Evolutionary conservation across 2,797 vertebrate species (phyloP).

Genomic region (Oreortyx pictus): DNA sequence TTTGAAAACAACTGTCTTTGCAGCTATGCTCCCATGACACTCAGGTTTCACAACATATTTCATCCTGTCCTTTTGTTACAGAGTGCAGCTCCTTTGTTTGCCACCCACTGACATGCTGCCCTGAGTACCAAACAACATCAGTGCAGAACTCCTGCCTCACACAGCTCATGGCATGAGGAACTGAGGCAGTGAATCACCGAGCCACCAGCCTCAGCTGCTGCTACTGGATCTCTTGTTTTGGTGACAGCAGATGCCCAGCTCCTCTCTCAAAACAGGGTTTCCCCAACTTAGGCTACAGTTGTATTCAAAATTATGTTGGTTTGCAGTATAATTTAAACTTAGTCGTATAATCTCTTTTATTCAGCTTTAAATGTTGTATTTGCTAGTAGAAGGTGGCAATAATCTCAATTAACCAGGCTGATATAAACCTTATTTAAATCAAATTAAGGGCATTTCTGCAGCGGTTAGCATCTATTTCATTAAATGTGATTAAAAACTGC

Average conservation of each 20-base stretch:
- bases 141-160: not conserved
- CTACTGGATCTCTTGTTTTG: not conserved
- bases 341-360: not conserved
- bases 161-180: not conserved
- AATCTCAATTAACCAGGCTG: conserved; percentile 65
- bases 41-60: not conserved
- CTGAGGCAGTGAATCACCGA: accelerated
- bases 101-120: not conserved
- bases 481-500: conserved; percentile 52
- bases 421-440: conserved; percentile 62
- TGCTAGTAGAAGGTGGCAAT: not conserved
- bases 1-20: not conserved
- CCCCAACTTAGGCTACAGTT: not conserved
- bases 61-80: not conserved
- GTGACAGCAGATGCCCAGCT: not conserved
- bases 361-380: not conserved
- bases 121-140: not conserved
- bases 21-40: not conserved
- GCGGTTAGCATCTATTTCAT: conserved; percentile 69
- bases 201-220: not conserved
- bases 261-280: not conserved
- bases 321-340: not conserved
- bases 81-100: not conserved
- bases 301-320: not conserved
- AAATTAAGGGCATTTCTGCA: conserved; percentile 65